A percentile compares a stretch with the other conserved stretches of the same genome.
phyloP scores from a whole-genome alignment of 2,888 invertebrate genomes.

The Candidula unifasciata region DNA sequence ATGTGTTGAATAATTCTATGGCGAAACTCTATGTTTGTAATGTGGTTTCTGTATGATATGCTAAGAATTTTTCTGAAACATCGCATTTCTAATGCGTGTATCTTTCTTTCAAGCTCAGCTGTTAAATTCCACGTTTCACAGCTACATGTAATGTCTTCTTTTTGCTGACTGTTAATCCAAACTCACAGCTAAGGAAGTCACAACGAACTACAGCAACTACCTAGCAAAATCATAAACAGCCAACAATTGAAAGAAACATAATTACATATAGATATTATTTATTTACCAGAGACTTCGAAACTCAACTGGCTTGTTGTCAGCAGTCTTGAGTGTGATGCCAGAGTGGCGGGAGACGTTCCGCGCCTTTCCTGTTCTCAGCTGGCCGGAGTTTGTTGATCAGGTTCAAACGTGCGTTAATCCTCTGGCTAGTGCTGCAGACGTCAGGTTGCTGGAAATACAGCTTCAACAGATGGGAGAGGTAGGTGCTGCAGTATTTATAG shows the following conservation, averaged over 20 bases:
- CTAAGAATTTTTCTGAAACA: no score
- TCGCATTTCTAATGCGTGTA: no score
- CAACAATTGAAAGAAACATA: neutral
- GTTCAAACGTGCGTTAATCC: conserved; percentile 83
- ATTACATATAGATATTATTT: neutral
- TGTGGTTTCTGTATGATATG: no score
- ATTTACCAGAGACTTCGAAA: conserved; percentile 79
- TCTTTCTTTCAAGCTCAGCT: no score
- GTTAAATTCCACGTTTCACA: no score
- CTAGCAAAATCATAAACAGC: neutral
- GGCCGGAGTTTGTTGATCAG: conserved; percentile 81
- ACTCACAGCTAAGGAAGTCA: no score
- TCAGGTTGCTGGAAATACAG: conserved; percentile 82
- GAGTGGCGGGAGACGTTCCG: conserved; percentile 80
- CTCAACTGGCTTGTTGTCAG: conserved; percentile 82
- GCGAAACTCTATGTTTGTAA: no score
- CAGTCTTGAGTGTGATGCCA: conserved; percentile 80
- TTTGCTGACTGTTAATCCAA: no score
- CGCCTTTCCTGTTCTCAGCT: conserved; percentile 83
- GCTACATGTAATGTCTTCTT: no score
- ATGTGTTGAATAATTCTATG: no score
- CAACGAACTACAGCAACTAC: neutral
- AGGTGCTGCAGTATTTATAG: no score
- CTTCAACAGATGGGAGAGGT: conserved; percentile 84
- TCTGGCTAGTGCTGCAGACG: conserved; percentile 83